phyloP scores from a whole-genome alignment of 2,113 vertebrate genomes.

The Crotalus tigris region DNA sequence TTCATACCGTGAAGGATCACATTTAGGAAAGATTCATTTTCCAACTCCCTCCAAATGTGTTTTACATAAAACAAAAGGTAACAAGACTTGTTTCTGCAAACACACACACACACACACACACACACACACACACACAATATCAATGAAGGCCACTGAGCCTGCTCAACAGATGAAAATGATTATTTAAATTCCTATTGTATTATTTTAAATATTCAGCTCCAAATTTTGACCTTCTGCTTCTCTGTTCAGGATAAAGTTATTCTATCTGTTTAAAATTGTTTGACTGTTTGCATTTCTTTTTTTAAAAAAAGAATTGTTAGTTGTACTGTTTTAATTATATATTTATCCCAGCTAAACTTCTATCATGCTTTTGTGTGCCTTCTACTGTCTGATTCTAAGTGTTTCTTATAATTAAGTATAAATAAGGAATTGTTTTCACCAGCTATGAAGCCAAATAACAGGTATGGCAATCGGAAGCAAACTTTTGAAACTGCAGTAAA shows the following conservation, averaged over 20 bases:
- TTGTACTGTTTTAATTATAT: not conserved
- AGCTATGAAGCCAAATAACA: not conserved
- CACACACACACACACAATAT: too few species aligned
- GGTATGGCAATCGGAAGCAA: not conserved
- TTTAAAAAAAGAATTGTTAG: not conserved
- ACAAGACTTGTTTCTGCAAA: not conserved
- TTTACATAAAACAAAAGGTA: not conserved
- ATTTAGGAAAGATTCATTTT: not conserved
- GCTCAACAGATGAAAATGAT: not conserved
- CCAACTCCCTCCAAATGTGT: not conserved
- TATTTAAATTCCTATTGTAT: not conserved
- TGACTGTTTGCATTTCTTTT: not conserved
- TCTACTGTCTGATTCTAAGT: not conserved
- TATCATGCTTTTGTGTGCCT: not conserved
- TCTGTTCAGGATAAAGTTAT: not conserved
- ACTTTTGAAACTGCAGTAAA: not conserved
- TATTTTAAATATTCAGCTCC: not conserved
- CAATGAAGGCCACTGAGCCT: not conserved
- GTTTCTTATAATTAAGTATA: not conserved
- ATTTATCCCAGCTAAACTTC: not conserved
- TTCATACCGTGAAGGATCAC: not conserved
- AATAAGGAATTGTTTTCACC: not conserved
- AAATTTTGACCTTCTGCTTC: not conserved
- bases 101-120: too few species aligned
- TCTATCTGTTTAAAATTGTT: not conserved